Base-by-base conservation (phyloP, 2,888 invertebrate genomes). In the Limenitis camilla region DNA sequence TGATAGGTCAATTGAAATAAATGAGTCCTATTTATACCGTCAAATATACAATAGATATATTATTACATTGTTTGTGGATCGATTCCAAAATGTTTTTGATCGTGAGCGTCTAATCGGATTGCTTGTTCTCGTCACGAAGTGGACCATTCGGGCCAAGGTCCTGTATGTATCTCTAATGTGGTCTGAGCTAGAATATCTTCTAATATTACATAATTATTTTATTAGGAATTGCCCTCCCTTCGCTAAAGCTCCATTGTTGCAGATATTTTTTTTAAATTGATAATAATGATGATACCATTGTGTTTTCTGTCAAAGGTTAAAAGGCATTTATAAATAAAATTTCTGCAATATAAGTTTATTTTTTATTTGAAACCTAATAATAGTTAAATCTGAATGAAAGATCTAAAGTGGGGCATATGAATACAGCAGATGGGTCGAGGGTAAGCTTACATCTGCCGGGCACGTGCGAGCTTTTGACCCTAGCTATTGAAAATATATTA, bases 71-170 rank as follows among this genome's bases (percentile, higher is more conserved):
- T 41, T 36, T 49, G 49, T 48, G 47, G 42, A 55, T 49, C 49
- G 46, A 42, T 55, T 38, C 39, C 48, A 55, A 57, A 57, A 47
- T 46, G 40, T 47, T 48, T 52, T 50, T 55, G 52, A 52, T 67
- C 65, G 66, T 64, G 67, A 65, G 61, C 53, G 52, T 60, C 62
- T 66, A 73, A 69, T 74, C 68, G 66, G 66, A 72, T 72, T 69
- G 68, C 64, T 71, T 66, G 66, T 63, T 71, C 70, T 63, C 67
- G 75, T 75, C 77, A 78, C 76, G 73, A 78, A 49, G 53, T 59
- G 42, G 56, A 52, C 61, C 66, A 79, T 72, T 69, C 61, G 67
- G 76, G 81, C 74, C 81, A 81, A 81, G 81, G 81, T 67, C 61
- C 42, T 51, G 55, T 51, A 19, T 19, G 67, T 72, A 72, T 68